phyloP scores from a whole-genome alignment of 2,797 vertebrate species.

The Phyllotis vaccarum region DNA sequence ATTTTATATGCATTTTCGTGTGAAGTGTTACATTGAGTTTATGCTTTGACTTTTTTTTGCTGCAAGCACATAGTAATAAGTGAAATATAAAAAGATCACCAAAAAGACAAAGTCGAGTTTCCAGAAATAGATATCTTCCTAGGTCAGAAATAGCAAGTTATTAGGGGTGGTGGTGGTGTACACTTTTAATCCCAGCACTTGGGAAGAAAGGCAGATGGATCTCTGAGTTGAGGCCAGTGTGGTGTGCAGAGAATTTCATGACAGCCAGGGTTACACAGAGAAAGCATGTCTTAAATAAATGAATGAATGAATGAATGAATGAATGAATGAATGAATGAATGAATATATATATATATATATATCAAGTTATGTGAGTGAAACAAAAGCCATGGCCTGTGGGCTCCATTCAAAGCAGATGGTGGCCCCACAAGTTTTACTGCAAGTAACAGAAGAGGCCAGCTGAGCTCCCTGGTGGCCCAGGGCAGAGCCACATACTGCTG shows the following conservation, averaged over 20 bases:
- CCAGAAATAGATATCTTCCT: conserved; percentile 40
- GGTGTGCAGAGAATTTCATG: neutral
- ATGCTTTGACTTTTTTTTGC: conserved; percentile 58
- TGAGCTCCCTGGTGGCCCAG: neutral
- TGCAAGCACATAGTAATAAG: conserved; percentile 53
- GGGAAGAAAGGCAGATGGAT: neutral
- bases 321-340: no score
- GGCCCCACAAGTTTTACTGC: neutral
- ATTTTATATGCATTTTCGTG: conserved; percentile 54
- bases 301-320: neutral
- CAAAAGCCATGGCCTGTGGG: conserved; percentile 12
- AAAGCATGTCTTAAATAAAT: neutral
- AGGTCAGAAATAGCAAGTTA: conserved; percentile 16
- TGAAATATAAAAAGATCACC: conserved; percentile 61
- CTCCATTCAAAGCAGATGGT: neutral
- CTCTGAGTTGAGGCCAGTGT: neutral
- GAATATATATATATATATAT: no score
- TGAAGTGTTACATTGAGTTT: conserved; percentile 46
- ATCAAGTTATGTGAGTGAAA: neutral
- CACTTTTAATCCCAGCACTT: neutral
- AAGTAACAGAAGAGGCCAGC: conserved; percentile 24
- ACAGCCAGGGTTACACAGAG: neutral
- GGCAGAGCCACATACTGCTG: neutral
- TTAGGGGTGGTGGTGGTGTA: neutral
- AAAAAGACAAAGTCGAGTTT: conserved; percentile 42